Conservation (phyloP, 2,888 invertebrate genomes). For the Eulithis testata region DNA sequence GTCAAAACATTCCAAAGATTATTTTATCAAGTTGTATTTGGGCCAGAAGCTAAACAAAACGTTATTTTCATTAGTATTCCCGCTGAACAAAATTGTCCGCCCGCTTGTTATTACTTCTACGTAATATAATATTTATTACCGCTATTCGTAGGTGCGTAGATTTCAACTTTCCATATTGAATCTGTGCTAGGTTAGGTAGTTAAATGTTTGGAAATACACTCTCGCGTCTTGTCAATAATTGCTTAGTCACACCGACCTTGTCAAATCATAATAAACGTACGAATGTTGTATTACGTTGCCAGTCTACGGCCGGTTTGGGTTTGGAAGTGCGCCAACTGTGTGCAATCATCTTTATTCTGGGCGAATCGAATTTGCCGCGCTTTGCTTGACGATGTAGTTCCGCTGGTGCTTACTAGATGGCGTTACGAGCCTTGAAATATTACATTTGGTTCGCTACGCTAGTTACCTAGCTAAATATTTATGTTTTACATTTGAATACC, state of each 20-base stretch:
- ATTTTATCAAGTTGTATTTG: too few species aligned
- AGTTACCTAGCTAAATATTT: too few species aligned
- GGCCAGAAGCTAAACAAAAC: too few species aligned
- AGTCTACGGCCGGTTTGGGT: conserved; percentile 25
- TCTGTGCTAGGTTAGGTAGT: not conserved
- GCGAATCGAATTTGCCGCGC: conserved; percentile 33
- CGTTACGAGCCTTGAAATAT: conserved; percentile 20
- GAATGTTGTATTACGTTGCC: conserved; percentile 13
- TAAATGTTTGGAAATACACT: conserved; percentile 4
- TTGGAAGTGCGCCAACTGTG: conserved; percentile 38
- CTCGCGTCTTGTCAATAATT: conserved; percentile 21
- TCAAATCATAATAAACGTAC: conserved; percentile 27
- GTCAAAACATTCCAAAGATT: too few species aligned
- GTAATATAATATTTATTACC: too few species aligned
- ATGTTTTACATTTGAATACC: too few species aligned
- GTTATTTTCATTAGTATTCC: too few species aligned
- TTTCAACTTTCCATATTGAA: not conserved
- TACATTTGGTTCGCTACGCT: not conserved
- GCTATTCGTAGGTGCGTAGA: too few species aligned
- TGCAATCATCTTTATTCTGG: conserved; percentile 39
- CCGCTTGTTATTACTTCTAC: too few species aligned
- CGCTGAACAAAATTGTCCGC: too few species aligned
- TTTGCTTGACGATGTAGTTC: conserved; percentile 24
- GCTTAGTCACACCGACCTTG: conserved; percentile 34
- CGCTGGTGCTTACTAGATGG: conserved; percentile 29